These are phyloP conservation scores for Podargus strigoides DNA, from an alignment of 2,797 vertebrate species.

Conservation along the genomic window DNA sequence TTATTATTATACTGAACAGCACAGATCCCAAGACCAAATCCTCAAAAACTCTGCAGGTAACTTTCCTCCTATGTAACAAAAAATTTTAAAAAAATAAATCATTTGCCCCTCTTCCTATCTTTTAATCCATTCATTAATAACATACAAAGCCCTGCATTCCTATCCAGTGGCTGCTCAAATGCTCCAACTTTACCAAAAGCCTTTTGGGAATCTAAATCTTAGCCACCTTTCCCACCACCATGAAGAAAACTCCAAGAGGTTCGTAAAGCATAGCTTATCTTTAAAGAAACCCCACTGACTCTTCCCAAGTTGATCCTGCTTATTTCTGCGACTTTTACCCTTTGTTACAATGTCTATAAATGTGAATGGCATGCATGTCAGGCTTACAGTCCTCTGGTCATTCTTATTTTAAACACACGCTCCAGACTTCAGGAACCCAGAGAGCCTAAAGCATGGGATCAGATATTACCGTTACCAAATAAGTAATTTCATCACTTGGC, in stretches of 20 bases:
- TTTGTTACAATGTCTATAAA: not conserved
- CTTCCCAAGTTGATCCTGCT: not conserved
- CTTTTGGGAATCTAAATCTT: not conserved
- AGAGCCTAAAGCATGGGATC: not conserved
- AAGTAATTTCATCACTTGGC: not conserved
- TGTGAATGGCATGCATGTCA: not conserved
- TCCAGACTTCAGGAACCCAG: not conserved
- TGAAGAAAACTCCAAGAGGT: not conserved
- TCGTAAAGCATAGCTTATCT: not conserved
- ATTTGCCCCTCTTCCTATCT: not conserved
- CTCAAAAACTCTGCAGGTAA: not conserved
- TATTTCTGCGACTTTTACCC: not conserved
- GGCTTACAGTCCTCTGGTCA: not conserved
- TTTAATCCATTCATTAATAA: not conserved
- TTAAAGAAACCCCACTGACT: not conserved
- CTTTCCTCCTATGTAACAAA: not conserved
- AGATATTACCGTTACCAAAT: not conserved
- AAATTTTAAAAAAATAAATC: not conserved
- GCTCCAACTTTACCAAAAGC: not conserved
- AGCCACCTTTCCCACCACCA: not conserved
- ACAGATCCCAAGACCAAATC: not conserved
- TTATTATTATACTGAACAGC: not conserved
- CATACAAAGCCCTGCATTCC: not conserved
- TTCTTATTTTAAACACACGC: not conserved
- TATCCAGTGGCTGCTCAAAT: not conserved